These are phyloP conservation scores for Champsocephalus esox DNA, from an alignment of 2,797 vertebrate species.

Conservation along the genomic window DNA sequence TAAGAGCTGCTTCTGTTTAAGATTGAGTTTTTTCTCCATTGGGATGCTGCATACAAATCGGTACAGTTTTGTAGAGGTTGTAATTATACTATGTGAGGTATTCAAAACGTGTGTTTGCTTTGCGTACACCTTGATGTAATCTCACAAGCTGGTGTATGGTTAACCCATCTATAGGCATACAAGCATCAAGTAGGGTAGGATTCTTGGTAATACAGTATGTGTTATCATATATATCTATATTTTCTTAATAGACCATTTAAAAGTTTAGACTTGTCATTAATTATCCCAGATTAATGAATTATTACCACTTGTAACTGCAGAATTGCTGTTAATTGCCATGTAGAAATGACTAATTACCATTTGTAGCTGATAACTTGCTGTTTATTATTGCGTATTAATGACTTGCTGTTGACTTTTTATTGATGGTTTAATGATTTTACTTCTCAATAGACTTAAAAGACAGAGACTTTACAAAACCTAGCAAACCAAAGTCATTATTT, in stretches of 20 bases:
- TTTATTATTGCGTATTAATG: not conserved
- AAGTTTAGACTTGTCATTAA: not conserved
- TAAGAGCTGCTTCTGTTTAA: constrained; percentile 62
- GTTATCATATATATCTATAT: too few relatives aligned
- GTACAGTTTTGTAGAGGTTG: constrained; percentile 10
- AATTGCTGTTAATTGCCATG: not conserved
- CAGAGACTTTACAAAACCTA: not conserved
- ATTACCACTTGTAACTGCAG: not conserved
- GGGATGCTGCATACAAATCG: constrained; percentile 33
- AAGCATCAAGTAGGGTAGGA: not conserved
- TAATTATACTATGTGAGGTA: not conserved
- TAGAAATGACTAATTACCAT: not conserved
- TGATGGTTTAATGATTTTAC: not conserved
- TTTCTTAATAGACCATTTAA: not conserved
- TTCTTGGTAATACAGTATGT: not conserved
- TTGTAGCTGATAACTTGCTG: not conserved
- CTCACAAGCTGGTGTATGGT: constrained; percentile 35
- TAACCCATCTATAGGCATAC: constrained; percentile 16
- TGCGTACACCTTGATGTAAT: constrained; percentile 8
- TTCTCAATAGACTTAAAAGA: not conserved
- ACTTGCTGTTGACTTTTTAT: not conserved
- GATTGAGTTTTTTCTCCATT: constrained; percentile 20
- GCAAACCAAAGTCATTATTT: not conserved
- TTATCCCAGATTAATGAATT: not conserved
- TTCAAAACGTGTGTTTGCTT: constrained; percentile 4